phyloP scores from a whole-genome alignment of 2,797 vertebrate species.

The Crenuchus spilurus region DNA sequence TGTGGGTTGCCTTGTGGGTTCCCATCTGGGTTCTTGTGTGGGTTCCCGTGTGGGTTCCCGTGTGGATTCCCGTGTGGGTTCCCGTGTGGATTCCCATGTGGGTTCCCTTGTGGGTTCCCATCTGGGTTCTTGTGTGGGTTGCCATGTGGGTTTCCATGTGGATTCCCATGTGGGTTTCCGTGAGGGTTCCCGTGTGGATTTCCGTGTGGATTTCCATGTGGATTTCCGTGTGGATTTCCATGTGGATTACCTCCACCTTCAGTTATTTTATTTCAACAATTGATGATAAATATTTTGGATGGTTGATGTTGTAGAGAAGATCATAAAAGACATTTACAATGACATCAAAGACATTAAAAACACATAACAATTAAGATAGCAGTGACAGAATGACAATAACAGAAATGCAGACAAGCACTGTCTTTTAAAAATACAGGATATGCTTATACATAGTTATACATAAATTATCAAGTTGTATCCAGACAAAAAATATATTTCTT shows the following conservation, averaged over 20 bases:
- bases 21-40: background rate
- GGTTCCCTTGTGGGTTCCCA: background rate
- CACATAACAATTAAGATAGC: slow-evolving; percentile 30
- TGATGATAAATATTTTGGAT: slow-evolving; percentile 10
- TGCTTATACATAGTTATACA: background rate
- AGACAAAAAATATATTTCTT: background rate
- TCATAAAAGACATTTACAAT: slow-evolving; percentile 25
- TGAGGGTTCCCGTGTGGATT: background rate
- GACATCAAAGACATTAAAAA: slow-evolving; percentile 29
- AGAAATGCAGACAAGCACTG: slow-evolving; percentile 51
- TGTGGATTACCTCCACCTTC: slow-evolving; percentile 43
- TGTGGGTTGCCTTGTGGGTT: background rate
- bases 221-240: background rate
- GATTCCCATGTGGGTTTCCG: slow-evolving; percentile 10
- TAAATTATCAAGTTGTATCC: too few species aligned
- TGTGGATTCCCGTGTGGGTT: background rate
- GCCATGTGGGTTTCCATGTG: background rate
- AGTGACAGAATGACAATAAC: slow-evolving; percentile 18
- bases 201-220: background rate
- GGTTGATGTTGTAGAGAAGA: slow-evolving; percentile 31
- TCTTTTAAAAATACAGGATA: slow-evolving; percentile 36
- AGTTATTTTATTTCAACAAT: slow-evolving; percentile 7
- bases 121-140: background rate
- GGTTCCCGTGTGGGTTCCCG: background rate
- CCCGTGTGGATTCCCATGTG: background rate